phyloP scores from a whole-genome alignment of 2,113 vertebrate species.

The Cairina moschata region DNA sequence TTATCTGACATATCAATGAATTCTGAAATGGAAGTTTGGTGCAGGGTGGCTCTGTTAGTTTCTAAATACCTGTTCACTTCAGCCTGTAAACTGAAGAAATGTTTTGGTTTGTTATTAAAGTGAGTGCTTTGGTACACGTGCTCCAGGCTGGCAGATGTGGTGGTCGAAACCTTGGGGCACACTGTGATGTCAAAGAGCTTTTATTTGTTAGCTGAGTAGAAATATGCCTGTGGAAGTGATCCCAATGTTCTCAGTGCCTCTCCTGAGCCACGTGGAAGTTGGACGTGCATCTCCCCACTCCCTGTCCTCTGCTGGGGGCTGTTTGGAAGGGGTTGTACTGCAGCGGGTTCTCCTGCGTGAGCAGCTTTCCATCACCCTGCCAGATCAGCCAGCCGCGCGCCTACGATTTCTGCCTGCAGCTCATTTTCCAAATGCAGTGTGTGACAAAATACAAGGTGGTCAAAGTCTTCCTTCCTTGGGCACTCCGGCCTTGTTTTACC shows the following conservation, averaged over 20 bases:
- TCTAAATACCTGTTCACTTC: not conserved
- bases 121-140: not conserved
- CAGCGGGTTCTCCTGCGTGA: not conserved
- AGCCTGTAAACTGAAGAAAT: not conserved
- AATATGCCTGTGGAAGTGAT: not conserved
- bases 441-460: too few relatives aligned
- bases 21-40: not conserved
- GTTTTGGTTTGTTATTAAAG: not conserved
- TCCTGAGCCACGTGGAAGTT: not conserved
- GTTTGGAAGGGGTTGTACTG: not conserved
- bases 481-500: too few relatives aligned
- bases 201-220: not conserved
- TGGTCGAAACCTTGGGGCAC: not conserved
- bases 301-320: fast-evolving
- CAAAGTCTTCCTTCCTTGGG: too few relatives aligned
- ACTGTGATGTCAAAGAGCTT: not conserved
- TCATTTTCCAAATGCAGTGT: too few relatives aligned
- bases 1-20: not conserved
- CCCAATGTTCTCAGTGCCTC: not conserved
- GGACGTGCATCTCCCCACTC: not conserved
- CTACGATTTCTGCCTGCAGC: too few relatives aligned
- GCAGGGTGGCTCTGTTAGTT: not conserved
- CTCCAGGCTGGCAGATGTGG: not conserved
- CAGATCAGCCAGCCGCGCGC: not conserved
- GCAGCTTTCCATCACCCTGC: too few relatives aligned